A percentile compares a stretch with the other conserved stretches of the same genome.
Evolutionary conservation across 2,888 invertebrate genomes (phyloP).

Genomic region (Callosobruchus maculatus): DNA sequence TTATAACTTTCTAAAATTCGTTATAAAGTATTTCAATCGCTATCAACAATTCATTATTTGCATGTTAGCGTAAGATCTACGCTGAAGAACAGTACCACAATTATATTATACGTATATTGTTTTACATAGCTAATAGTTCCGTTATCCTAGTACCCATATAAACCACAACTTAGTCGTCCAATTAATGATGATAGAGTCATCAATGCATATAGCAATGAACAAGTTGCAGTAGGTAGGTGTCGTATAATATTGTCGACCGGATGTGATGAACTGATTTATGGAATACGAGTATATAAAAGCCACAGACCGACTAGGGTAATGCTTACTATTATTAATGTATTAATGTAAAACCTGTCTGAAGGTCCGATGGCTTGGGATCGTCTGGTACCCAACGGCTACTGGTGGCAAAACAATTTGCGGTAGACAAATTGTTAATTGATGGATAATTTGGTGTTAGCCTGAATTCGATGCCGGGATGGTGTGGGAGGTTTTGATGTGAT

Average conservation of each 20-base stretch:
- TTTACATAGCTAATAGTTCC: no score
- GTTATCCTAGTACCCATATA: no score
- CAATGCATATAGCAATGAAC: neutral
- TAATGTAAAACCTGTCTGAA: neutral
- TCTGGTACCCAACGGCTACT: neutral
- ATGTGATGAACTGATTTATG: neutral
- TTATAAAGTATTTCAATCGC: no score
- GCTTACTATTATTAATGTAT: neutral
- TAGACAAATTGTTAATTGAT: neutral
- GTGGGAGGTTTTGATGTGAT: neutral
- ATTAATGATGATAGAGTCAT: neutral
- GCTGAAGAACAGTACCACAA: no score
- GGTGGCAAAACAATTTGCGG: neutral
- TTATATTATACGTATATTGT: no score
- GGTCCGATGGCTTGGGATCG: neutral
- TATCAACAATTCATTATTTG: no score
- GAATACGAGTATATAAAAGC: neutral
- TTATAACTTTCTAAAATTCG: no score
- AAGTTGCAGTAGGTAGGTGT: neutral
- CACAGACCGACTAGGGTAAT: neutral
- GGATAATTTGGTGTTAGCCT: neutral
- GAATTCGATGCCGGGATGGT: neutral
- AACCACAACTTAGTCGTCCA: neutral
- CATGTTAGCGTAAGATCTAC: no score
- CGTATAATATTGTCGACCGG: neutral